Evolutionary conservation across 1,140 invertebrate genomes (phyloP).

Genomic region (Xylocopa sonorina): DNA sequence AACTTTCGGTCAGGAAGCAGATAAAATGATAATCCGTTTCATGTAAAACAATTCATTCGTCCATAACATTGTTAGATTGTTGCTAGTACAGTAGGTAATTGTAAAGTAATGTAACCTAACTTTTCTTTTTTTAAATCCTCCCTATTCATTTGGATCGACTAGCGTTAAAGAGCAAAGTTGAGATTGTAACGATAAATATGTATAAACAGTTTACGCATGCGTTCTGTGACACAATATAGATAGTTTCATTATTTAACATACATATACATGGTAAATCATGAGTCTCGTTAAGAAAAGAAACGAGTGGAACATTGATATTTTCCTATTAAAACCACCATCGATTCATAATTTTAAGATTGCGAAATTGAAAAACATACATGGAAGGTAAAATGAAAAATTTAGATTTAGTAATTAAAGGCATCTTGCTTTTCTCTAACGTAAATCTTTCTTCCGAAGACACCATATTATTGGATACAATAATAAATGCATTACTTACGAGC

Average conservation of each 20-base stretch:
- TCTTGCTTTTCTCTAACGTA: not conserved
- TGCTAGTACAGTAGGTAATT: too few relatives aligned
- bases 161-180: not conserved
- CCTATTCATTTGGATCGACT: too few relatives aligned
- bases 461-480: not conserved
- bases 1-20: too few relatives aligned
- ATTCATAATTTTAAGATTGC: not conserved
- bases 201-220: not conserved
- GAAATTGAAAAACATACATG: not conserved
- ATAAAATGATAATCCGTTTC: too few relatives aligned
- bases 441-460: not conserved
- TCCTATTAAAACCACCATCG: too few relatives aligned
- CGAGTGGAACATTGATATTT: too few relatives aligned
- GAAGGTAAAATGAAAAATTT: too few relatives aligned
- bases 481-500: slow-evolving; percentile 36
- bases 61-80: too few relatives aligned
- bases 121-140: too few relatives aligned
- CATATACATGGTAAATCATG: not conserved
- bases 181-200: not conserved
- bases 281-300: not conserved
- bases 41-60: too few relatives aligned
- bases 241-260: not conserved
- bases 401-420: not conserved
- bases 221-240: slow-evolving; percentile 28
- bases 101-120: too few relatives aligned